phyloP scores from a whole-genome alignment of 2,113 vertebrate species.

The Protobothrops flavoviridis region DNA sequence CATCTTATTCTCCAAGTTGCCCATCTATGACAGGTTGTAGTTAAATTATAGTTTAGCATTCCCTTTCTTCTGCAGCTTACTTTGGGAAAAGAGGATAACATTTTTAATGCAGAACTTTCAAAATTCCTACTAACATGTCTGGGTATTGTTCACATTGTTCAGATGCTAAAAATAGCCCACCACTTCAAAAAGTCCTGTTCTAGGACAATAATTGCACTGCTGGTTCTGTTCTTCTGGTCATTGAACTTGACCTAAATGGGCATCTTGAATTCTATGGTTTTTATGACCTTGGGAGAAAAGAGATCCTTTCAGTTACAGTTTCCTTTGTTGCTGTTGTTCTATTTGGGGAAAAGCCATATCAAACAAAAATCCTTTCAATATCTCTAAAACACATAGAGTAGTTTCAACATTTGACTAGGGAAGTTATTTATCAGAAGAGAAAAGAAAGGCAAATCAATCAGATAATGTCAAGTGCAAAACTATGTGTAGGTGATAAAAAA shows the following conservation, averaged over 20 bases:
- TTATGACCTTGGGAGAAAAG: not conserved
- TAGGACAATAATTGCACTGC: not conserved
- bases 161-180: not conserved
- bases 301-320: not conserved
- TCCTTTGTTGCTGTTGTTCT: not conserved
- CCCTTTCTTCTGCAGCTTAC: not conserved
- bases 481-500: not conserved
- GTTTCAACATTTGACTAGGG: not conserved
- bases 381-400: not conserved
- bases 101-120: not conserved
- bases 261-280: not conserved
- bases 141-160: not conserved
- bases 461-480: not conserved
- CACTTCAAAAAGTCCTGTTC: not conserved
- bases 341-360: not conserved
- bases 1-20: not conserved
- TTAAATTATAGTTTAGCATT: not conserved
- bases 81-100: not conserved
- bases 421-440: not conserved
- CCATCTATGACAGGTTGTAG: not conserved
- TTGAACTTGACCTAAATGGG: not conserved
- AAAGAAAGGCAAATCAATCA: not conserved
- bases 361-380: not conserved
- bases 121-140: not conserved
- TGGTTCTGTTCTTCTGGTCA: not conserved